These are phyloP conservation scores for Centropyge bicolor DNA, from an alignment of 2,797 vertebrate genomes.

Conservation along the genomic window DNA sequence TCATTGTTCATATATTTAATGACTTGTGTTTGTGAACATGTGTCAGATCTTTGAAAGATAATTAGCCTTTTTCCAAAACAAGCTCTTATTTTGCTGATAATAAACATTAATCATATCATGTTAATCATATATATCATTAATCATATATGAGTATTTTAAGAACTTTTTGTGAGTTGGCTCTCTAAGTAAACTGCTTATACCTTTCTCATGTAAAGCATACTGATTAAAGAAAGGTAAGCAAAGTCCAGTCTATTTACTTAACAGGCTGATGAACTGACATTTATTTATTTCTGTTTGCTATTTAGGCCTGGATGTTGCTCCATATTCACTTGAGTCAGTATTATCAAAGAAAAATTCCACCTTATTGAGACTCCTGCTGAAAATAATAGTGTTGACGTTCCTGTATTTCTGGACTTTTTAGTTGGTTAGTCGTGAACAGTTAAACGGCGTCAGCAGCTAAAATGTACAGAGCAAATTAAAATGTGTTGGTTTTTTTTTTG, in stretches of 20 bases:
- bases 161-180: slow-evolving; percentile 24
- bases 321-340: not conserved
- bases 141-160: not conserved
- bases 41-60: not conserved
- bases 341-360: slow-evolving; percentile 65
- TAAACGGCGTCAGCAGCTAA: not conserved
- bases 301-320: slow-evolving; percentile 3
- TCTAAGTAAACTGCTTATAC: slow-evolving; percentile 39
- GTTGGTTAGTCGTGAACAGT: no score
- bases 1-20: no score
- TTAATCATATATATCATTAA: slow-evolving; percentile 16
- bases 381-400: not conserved
- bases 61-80: not conserved
- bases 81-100: slow-evolving; percentile 10
- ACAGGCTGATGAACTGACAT: slow-evolving; percentile 27
- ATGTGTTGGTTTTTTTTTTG: not conserved
- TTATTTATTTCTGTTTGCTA: slow-evolving; percentile 17
- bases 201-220: slow-evolving; percentile 58
- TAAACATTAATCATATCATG: slow-evolving; percentile 1
- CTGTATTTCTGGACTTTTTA: not conserved
- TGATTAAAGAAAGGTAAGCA: slow-evolving; percentile 67
- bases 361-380: not conserved
- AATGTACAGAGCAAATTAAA: not conserved
- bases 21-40: not conserved
- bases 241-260: slow-evolving; percentile 40